phyloP scores from a whole-genome alignment of 1,140 invertebrate genomes.

The Hypsibius dujardini region DNA sequence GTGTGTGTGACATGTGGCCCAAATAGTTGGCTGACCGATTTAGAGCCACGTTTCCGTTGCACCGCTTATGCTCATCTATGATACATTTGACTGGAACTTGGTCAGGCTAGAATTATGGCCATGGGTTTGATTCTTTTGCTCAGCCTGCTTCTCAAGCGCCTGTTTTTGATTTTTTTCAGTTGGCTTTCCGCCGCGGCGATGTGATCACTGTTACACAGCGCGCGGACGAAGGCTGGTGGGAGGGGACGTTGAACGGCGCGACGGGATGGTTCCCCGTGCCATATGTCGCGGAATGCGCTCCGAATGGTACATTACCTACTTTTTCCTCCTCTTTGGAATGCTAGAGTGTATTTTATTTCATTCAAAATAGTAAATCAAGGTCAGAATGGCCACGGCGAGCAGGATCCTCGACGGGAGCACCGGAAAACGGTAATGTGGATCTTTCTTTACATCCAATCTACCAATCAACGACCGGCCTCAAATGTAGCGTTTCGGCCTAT shows the following conservation, averaged over 20 bases:
- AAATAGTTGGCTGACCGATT: too few species aligned
- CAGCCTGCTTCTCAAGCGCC: slow-evolving; percentile 16
- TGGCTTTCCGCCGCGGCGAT: slow-evolving; percentile 89
- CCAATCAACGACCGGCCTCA: too few species aligned
- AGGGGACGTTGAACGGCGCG: slow-evolving; percentile 77
- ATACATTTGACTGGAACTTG: too few species aligned
- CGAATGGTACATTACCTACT: too few species aligned
- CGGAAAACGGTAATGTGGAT: not conserved
- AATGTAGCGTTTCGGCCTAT: not conserved
- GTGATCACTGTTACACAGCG: slow-evolving; percentile 85
- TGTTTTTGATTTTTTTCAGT: slow-evolving; percentile 44
- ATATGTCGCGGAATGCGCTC: slow-evolving; percentile 78
- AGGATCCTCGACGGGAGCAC: not conserved
- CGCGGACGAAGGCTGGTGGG: slow-evolving; percentile 95
- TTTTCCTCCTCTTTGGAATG: too few species aligned
- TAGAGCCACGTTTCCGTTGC: too few species aligned
- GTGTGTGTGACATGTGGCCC: too few species aligned
- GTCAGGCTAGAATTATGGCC: too few species aligned
- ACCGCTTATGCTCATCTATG: too few species aligned
- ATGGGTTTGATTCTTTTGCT: slow-evolving; percentile 18
- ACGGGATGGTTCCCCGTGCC: slow-evolving; percentile 97
- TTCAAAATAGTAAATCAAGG: not conserved
- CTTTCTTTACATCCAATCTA: not conserved
- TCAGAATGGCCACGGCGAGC: not conserved
- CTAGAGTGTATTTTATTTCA: too few species aligned